phyloP scores from a whole-genome alignment of 2,113 vertebrate species.

The Scolopax mira region DNA sequence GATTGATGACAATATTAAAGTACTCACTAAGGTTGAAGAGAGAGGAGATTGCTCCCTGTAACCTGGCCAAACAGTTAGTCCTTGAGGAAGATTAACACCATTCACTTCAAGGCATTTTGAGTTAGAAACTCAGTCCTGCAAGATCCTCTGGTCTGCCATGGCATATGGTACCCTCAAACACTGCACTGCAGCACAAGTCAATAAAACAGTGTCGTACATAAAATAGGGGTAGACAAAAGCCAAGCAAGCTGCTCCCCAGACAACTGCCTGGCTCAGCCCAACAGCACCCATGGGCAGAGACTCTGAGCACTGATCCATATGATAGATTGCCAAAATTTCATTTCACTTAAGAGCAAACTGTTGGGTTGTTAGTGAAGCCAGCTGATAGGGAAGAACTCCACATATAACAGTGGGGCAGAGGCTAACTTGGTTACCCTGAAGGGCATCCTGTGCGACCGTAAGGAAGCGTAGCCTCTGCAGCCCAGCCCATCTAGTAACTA shows the following conservation, averaged over 20 bases:
- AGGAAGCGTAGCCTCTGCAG: neutral
- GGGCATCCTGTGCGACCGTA: neutral
- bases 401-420: neutral
- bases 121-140: neutral
- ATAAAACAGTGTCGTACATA: neutral
- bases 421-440: neutral
- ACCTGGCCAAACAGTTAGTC: neutral
- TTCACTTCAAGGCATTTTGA: neutral
- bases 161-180: neutral
- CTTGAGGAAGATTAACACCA: neutral
- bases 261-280: neutral
- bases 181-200: neutral
- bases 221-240: neutral
- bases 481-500: neutral
- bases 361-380: neutral
- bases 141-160: neutral
- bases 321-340: neutral
- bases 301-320: neutral
- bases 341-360: neutral
- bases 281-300: neutral
- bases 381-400: neutral
- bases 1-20: neutral
- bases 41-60: neutral
- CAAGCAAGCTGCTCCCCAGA: accelerated
- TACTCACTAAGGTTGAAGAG: neutral